These are phyloP conservation scores for Nephrotoma guestfalica DNA, from an alignment of 2,888 invertebrate species.

Conservation along the genomic window DNA sequence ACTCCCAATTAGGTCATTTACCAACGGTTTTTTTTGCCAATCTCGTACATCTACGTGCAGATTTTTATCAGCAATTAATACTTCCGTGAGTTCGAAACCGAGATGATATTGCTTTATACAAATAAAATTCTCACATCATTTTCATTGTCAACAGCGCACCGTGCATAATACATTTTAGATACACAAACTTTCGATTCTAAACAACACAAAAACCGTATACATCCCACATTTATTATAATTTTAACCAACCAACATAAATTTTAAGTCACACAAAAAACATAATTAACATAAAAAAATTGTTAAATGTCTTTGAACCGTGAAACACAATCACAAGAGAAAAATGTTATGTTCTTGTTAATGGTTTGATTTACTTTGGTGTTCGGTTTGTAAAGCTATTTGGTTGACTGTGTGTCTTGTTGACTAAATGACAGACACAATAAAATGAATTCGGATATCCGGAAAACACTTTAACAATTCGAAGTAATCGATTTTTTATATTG, in stretches of 20 bases:
- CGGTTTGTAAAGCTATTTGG: background rate
- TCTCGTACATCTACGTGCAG: background rate
- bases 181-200: background rate
- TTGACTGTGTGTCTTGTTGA: background rate
- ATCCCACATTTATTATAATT: background rate
- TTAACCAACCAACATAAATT: background rate
- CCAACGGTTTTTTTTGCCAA: background rate
- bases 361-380: background rate
- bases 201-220: background rate
- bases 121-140: background rate
- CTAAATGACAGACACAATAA: background rate
- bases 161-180: background rate
- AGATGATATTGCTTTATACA: background rate
- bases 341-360: background rate
- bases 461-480: background rate
- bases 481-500: background rate
- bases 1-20: background rate
- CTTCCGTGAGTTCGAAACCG: background rate
- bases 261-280: background rate
- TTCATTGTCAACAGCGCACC: background rate
- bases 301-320: background rate
- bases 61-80: background rate
- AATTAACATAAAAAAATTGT: background rate
- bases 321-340: background rate
- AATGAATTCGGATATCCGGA: background rate